Evolutionary conservation across 2,888 invertebrate genomes (phyloP).

Genomic region (Protophormia terraenovae): DNA sequence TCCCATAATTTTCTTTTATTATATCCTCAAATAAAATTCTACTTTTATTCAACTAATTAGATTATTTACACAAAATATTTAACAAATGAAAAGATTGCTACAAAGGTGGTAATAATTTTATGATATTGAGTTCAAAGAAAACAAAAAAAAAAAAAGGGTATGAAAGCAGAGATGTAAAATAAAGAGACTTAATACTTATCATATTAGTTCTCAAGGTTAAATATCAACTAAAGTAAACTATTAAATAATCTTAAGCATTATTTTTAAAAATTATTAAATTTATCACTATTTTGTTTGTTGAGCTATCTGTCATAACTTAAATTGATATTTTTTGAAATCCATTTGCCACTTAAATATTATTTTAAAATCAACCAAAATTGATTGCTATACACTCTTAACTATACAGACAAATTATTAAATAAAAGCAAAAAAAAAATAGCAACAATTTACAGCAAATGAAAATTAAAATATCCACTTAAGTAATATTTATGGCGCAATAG

Average conservation of each 20-base stretch:
- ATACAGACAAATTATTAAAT: background rate
- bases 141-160: no score
- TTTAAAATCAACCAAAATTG: background rate
- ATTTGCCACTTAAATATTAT: background rate
- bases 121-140: no score
- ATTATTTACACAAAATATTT: background rate
- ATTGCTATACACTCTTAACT: background rate
- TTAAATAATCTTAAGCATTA: no score
- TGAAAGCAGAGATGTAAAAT: no score
- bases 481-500: conserved; percentile 37
- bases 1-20: background rate
- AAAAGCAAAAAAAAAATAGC: background rate
- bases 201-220: no score
- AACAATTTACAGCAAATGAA: conserved; percentile 22
- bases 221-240: no score
- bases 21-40: background rate
- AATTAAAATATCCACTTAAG: conserved; percentile 54
- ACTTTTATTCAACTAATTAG: background rate
- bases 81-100: background rate
- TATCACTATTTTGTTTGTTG: no score
- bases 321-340: background rate
- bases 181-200: no score
- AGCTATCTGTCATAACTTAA: background rate
- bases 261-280: no score
- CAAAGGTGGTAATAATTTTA: no score